These are phyloP conservation scores for Vollenhovia emeryi DNA, from an alignment of 1,140 invertebrate species.

Conservation along the genomic window DNA sequence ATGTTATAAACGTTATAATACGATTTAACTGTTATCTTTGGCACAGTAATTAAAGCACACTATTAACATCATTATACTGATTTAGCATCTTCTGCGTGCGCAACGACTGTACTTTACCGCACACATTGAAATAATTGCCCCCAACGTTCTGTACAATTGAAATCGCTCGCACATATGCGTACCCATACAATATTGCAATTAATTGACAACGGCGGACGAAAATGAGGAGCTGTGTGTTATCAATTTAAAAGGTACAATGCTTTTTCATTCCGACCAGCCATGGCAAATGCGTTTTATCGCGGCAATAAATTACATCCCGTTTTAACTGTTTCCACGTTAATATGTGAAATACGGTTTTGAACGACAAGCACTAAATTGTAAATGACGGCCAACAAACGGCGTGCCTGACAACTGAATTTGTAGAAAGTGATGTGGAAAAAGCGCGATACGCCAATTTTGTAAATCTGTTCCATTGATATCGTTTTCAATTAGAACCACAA, in stretches of 20 bases:
- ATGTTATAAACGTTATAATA: not conserved
- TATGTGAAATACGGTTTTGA: not conserved
- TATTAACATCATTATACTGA: constrained; percentile 23
- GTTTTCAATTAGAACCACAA: not conserved
- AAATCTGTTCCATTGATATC: no score
- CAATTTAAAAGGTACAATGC: constrained; percentile 13
- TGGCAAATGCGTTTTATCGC: not conserved
- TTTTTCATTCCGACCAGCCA: not conserved
- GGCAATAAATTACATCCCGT: constrained; percentile 1
- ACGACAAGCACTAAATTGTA: not conserved
- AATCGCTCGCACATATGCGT: no score
- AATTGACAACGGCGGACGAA: not conserved
- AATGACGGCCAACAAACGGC: not conserved
- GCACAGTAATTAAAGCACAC: constrained; percentile 9
- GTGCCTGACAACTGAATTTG: not conserved
- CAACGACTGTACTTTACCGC: not conserved
- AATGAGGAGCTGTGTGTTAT: not conserved
- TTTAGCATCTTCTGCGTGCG: not conserved
- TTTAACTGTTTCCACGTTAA: constrained; percentile 37
- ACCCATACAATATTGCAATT: constrained; percentile 13
- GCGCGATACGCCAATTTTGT: not conserved
- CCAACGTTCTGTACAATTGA: not conserved
- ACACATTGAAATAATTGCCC: constrained; percentile 22
- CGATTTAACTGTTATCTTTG: constrained; percentile 1
- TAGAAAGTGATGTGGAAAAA: not conserved